A percentile compares a stretch with the other conserved stretches of the same genome.
phyloP scores from a whole-genome alignment of 1,140 invertebrate species.

The Nomia melanderi region DNA sequence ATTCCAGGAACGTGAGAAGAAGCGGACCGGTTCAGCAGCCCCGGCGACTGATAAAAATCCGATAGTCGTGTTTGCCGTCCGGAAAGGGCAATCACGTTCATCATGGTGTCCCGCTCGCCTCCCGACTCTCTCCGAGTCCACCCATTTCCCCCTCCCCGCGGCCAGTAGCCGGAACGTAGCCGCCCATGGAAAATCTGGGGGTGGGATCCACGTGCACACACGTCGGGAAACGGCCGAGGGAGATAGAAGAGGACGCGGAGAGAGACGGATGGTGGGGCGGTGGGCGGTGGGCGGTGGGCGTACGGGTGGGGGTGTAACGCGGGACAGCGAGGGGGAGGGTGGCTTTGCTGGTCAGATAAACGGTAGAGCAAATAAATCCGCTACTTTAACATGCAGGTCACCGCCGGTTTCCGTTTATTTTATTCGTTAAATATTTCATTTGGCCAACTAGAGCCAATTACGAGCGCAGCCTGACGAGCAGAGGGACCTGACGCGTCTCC shows the following conservation, averaged over 20 bases:
- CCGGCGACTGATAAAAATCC: constrained; percentile 75
- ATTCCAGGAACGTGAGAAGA: too few relatives aligned
- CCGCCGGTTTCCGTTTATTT: constrained; percentile 77
- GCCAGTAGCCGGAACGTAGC: constrained; percentile 49
- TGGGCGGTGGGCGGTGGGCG: too few relatives aligned
- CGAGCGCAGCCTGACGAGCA: constrained; percentile 63
- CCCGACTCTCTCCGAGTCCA: constrained; percentile 56
- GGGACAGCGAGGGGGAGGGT: constrained; percentile 13
- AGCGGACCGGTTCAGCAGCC: constrained; percentile 25
- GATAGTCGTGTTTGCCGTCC: constrained; percentile 77
- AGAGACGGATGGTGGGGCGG: neutral
- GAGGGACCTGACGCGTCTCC: constrained; percentile 24
- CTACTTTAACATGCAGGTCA: constrained; percentile 80
- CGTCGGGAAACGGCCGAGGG: constrained; percentile 22
- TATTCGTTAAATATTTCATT: constrained; percentile 81
- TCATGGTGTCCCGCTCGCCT: constrained; percentile 70
- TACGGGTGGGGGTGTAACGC: too few relatives aligned
- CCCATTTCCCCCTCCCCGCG: constrained; percentile 52
- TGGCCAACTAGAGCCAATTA: constrained; percentile 77
- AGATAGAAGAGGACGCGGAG: constrained; percentile 24
- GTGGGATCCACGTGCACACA: constrained; percentile 62
- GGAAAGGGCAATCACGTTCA: constrained; percentile 80
- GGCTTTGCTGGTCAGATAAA: constrained; percentile 72
- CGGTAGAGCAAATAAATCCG: constrained; percentile 78
- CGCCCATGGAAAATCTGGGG: constrained; percentile 62